Percentiles rank a stretch among this genome's conserved stretches.
Evolutionary conservation across 2,888 invertebrate genomes (phyloP).

Genomic region (Rhagium mordax): DNA sequence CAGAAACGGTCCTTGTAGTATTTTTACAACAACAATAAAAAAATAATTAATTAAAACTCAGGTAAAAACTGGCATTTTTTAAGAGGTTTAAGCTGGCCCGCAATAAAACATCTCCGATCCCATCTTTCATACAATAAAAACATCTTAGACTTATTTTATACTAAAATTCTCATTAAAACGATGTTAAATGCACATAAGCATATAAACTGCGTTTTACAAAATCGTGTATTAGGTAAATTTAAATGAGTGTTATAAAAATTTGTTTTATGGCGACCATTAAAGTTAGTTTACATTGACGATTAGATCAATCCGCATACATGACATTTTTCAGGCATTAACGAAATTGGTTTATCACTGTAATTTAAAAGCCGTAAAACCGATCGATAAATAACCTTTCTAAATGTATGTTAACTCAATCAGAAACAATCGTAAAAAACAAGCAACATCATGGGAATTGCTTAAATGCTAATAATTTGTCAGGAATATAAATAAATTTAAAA

Average conservation of each 20-base stretch:
- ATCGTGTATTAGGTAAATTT: slow-evolving; percentile 16
- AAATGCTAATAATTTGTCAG: neutral
- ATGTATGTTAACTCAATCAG: slow-evolving; percentile 7
- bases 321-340: slow-evolving; percentile 10
- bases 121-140: slow-evolving; percentile 31
- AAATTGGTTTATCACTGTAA: slow-evolving; percentile 14
- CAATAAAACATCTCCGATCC: slow-evolving; percentile 19
- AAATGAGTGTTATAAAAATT: neutral
- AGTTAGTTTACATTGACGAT: slow-evolving; percentile 18
- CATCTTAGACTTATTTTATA: slow-evolving; percentile 12
- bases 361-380: slow-evolving; percentile 16
- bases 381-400: slow-evolving; percentile 15
- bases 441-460: neutral
- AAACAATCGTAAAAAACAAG: slow-evolving; percentile 3
- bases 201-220: neutral
- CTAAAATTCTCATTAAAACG: neutral
- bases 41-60: slow-evolving; percentile 18
- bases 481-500: no score
- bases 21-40: slow-evolving; percentile 21
- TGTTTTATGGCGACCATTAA: slow-evolving; percentile 28
- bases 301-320: slow-evolving; percentile 8
- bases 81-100: neutral
- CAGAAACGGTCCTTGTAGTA: neutral
- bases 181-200: neutral
- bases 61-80: slow-evolving; percentile 14